Evolutionary conservation across 2,797 vertebrate genomes (phyloP).

Genomic region (Falco naumanni): DNA sequence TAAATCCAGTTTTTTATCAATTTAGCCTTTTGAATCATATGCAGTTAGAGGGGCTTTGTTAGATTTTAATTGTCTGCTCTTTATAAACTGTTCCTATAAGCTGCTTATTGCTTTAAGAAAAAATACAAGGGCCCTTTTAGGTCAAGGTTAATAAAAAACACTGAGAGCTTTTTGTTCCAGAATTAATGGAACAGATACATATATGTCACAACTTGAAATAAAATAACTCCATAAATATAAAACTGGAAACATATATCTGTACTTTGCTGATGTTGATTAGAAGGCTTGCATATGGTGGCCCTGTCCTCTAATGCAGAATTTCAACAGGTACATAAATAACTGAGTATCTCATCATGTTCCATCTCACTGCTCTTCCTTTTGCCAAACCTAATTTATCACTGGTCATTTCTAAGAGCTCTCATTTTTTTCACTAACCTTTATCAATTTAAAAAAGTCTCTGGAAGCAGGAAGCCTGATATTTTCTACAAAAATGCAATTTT

Average conservation of each 20-base stretch:
- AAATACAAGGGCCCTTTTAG: neutral
- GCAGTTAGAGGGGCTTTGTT: neutral
- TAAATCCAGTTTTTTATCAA: neutral
- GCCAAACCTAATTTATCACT: neutral
- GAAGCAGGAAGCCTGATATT: neutral
- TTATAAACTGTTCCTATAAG: neutral
- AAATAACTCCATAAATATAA: neutral
- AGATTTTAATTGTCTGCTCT: neutral
- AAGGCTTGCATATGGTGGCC: neutral
- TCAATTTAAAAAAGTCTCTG: neutral
- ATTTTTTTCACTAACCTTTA: neutral
- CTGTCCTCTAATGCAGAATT: neutral
- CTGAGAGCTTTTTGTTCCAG: neutral
- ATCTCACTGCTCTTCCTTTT: neutral
- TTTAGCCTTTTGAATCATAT: slow-evolving; percentile 33
- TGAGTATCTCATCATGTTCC: neutral
- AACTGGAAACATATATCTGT: neutral
- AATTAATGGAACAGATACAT: neutral
- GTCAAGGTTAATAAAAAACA: neutral
- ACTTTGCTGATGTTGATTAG: neutral
- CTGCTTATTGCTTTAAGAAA: slow-evolving; percentile 24
- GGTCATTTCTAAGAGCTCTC: neutral
- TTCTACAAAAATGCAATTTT: neutral
- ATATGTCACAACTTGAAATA: neutral
- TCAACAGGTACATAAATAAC: neutral